Base-by-base conservation (phyloP, 2,797 vertebrate genomes). In the Remorina albescens region DNA sequence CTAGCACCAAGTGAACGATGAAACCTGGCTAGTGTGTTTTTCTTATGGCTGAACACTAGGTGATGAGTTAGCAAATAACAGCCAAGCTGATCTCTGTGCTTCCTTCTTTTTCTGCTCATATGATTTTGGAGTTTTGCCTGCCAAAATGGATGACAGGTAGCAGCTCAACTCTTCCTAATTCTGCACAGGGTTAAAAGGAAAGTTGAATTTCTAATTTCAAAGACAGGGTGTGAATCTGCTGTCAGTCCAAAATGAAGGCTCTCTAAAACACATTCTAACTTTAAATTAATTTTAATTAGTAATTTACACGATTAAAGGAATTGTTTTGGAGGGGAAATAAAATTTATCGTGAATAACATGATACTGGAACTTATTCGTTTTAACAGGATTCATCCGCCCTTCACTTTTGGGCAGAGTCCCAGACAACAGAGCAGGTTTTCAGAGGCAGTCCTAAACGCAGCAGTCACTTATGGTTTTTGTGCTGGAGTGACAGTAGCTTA, bases 81-180 rank as follows among this genome's bases (percentile, higher is more conserved):
- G 30, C 74, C 67, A 21, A 41, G 61, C 69, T 67, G 28, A 69
- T 69, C 46, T 49, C 8, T 61, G 46, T 7, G 46, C 18, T 84
- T 84, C 64, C 30, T 7, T 26, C 55, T 74, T 84, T 71, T 28
- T 21, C 18, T 13, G 2, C 26, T 23, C n/a, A 69, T 7, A 25
- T 0, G 21, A 66, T 15, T n/a, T 26, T 39, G 36, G 8, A 30
- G 25, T 57, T 47, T 9, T 56, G 34, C 12, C 23, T 6, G 6
- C 3, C 1, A 2, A 28, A 63, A 21, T 5, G 28, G 26, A 51
- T 0, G 1, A 23, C 1, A 21, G 15, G 1, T 26, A 21, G 8
- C 6, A 4, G 10, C 7, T 54, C 13, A 51, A 21, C 51, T n/a
- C 19, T 28, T 62, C 56, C 32, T 47, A 5, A 37, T 53, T 65